These are phyloP conservation scores for Calidris pygmaea DNA, from an alignment of 2,113 vertebrate species.

Conservation along the genomic window DNA sequence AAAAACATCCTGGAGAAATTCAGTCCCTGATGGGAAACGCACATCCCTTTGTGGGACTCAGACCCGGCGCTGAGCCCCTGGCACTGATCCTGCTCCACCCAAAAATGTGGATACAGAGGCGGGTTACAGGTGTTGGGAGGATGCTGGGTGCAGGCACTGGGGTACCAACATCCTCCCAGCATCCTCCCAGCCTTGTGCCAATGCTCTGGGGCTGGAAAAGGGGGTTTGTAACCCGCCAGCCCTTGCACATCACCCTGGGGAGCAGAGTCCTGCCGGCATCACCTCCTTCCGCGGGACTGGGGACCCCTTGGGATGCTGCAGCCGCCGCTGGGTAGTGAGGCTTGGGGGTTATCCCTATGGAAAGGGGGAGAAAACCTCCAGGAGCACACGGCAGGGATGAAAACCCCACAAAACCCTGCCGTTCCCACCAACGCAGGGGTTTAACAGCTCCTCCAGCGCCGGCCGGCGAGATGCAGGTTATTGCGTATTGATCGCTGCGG, in stretches of 20 bases:
- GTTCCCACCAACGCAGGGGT: accelerated
- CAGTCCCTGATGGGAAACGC: not conserved
- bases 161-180: too few relatives aligned
- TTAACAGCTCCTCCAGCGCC: not conserved
- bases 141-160: accelerated
- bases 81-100: not conserved
- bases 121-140: accelerated
- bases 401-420: accelerated
- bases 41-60: accelerated
- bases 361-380: not conserved
- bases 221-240: not conserved
- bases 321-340: accelerated
- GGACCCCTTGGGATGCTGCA: not conserved
- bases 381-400: accelerated
- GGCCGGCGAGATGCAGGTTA: accelerated
- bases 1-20: accelerated
- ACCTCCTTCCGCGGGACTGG: accelerated
- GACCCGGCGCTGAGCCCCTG: accelerated
- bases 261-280: accelerated
- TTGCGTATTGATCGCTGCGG: accelerated
- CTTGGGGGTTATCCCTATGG: not conserved
- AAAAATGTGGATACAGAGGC: accelerated
- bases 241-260: accelerated
- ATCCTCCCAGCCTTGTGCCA: not conserved
- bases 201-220: not conserved